Percentiles rank a stretch among this genome's conserved stretches.
These are phyloP conservation scores for Ctena decussata DNA, from an alignment of 2,888 invertebrate species.

Conservation along the genomic window DNA sequence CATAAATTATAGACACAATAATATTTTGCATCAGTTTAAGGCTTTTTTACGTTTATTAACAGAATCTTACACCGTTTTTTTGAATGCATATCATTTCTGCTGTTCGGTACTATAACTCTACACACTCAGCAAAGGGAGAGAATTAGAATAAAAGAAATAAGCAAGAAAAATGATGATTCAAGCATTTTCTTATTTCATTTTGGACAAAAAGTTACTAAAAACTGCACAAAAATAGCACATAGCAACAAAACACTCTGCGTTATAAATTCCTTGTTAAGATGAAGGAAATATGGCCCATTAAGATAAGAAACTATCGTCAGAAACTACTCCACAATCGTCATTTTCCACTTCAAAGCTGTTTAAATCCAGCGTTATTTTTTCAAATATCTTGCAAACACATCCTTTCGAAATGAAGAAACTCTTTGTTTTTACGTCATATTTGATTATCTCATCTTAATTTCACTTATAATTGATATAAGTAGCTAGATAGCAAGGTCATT, in stretches of 20 bases:
- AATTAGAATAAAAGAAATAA: background rate
- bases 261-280: slow-evolving; percentile 11
- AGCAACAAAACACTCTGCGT: background rate
- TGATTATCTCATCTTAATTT: background rate
- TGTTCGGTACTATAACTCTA: no score
- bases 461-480: background rate
- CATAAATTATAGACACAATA: no score
- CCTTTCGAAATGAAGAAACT: background rate
- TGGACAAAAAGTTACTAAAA: background rate
- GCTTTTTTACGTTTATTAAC: no score
- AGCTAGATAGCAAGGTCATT: no score
- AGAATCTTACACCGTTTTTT: no score
- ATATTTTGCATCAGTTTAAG: no score
- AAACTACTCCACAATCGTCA: slow-evolving; percentile 44
- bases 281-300: slow-evolving; percentile 64
- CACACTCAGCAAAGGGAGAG: background rate
- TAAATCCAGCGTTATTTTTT: slow-evolving; percentile 37
- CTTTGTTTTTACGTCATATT: background rate
- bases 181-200: no score
- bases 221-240: background rate
- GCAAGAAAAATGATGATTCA: no score
- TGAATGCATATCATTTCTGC: no score
- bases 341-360: slow-evolving; percentile 58
- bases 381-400: background rate
- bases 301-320: slow-evolving; percentile 54